Evolutionary conservation across 2,113 vertebrate genomes (phyloP).

Genomic region (Eptesicus fuscus): DNA sequence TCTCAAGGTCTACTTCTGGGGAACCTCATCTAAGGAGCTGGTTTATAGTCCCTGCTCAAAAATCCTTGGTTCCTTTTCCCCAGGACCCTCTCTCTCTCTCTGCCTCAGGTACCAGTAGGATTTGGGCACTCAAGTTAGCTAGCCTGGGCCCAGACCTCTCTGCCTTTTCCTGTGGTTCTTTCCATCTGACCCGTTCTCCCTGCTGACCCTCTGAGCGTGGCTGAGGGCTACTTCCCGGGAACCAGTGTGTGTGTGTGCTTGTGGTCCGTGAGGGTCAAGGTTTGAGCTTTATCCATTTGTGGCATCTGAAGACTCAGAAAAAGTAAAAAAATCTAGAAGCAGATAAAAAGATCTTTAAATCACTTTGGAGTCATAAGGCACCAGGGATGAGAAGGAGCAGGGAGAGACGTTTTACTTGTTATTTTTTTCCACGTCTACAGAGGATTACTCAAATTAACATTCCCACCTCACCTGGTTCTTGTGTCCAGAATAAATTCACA

Average conservation of each 20-base stretch:
- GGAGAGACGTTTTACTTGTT: not conserved
- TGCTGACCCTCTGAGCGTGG: accelerated
- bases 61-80: not conserved
- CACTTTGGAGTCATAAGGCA: not conserved
- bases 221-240: not conserved
- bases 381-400: not conserved
- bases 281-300: not conserved
- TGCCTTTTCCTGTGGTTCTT: not conserved
- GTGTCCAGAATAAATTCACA: constrained; percentile 21
- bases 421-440: not conserved
- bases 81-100: not conserved
- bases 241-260: not conserved
- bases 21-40: not conserved
- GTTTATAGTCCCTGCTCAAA: not conserved
- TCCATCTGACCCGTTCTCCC: too few relatives aligned
- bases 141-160: not conserved
- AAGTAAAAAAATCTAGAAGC: not conserved
- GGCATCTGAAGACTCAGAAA: not conserved
- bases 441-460: not conserved
- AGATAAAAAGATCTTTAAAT: not conserved
- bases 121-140: not conserved
- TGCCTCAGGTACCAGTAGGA: not conserved
- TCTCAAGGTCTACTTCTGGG: not conserved
- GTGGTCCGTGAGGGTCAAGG: not conserved
- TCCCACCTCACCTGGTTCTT: not conserved